Conservation (phyloP, 1,140 invertebrate species). For the Schlechtendalia chinensis region DNA sequence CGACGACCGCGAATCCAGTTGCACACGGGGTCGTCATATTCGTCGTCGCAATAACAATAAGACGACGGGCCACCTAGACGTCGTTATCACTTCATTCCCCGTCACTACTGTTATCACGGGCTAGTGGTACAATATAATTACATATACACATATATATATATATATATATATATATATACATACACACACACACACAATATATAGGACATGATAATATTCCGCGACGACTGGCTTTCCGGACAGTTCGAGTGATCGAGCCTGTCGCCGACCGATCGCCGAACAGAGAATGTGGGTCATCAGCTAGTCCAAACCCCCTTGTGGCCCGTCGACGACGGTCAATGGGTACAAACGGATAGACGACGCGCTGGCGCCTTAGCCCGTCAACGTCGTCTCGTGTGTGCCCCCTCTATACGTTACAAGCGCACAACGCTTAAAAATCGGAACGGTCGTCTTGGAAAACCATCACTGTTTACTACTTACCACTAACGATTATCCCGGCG, state of each 20-base stretch:
- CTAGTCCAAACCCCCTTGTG: not conserved
- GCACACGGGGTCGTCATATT: not conserved
- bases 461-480: not conserved
- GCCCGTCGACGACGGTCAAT: not conserved
- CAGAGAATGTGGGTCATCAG: conserved; percentile 3
- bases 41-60: not conserved
- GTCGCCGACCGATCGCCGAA: not conserved
- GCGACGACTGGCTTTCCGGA: conserved; percentile 1
- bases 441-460: not conserved
- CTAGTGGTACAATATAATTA: conserved; percentile 9
- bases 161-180: not conserved
- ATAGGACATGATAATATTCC: conserved; percentile 31
- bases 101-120: conserved; percentile 20
- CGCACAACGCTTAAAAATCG: too few species aligned
- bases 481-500: too few species aligned
- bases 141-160: not conserved
- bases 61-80: not conserved
- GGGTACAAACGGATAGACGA: not conserved
- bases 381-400: not conserved
- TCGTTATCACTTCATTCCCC: conserved; percentile 15
- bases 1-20: not conserved
- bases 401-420: not conserved
- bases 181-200: not conserved
- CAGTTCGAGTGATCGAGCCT: too few species aligned
- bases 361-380: not conserved